Evolutionary conservation across 2,888 invertebrate genomes (phyloP).

Genomic region (Ectropis crepuscularia): DNA sequence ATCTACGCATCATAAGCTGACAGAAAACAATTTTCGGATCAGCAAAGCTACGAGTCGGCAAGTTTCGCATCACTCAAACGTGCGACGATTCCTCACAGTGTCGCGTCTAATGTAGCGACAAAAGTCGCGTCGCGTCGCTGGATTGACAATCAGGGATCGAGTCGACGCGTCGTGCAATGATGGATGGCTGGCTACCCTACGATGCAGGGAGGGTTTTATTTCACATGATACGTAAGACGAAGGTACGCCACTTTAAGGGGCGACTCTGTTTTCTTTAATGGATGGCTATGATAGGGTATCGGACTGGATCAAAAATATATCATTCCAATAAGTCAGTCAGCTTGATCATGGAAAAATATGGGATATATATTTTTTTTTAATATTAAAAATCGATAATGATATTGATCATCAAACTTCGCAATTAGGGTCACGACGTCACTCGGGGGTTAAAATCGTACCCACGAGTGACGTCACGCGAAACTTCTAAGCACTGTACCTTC

Average conservation of each 20-base stretch:
- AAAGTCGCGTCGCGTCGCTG: slow-evolving; percentile 48
- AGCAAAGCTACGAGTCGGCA: slow-evolving; percentile 23
- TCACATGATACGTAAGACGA: slow-evolving; percentile 9
- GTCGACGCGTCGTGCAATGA: slow-evolving; percentile 57
- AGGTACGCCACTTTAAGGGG: background rate
- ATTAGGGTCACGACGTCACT: too few species aligned
- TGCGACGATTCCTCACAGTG: slow-evolving; percentile 25
- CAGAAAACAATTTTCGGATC: slow-evolving; percentile 32
- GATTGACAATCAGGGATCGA: slow-evolving; percentile 66
- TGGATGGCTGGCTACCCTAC: slow-evolving; percentile 51
- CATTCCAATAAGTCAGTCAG: too few species aligned
- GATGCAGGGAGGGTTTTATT: slow-evolving; percentile 25
- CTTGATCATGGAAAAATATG: too few species aligned
- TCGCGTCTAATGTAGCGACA: slow-evolving; percentile 26
- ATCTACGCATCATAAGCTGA: slow-evolving; percentile 28
- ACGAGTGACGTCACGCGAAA: too few species aligned
- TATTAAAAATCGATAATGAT: too few species aligned
- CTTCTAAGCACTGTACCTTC: too few species aligned
- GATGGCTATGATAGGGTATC: background rate
- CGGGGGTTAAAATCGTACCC: too few species aligned
- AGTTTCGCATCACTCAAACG: slow-evolving; percentile 25
- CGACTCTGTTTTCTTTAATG: background rate
- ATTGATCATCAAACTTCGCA: too few species aligned
- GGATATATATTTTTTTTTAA: too few species aligned
- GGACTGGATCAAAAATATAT: too few species aligned